Percentiles rank a stretch among this genome's conserved stretches.
These are phyloP conservation scores for Sipha maydis DNA, from an alignment of 2,888 invertebrate genomes.

Conservation along the genomic window DNA sequence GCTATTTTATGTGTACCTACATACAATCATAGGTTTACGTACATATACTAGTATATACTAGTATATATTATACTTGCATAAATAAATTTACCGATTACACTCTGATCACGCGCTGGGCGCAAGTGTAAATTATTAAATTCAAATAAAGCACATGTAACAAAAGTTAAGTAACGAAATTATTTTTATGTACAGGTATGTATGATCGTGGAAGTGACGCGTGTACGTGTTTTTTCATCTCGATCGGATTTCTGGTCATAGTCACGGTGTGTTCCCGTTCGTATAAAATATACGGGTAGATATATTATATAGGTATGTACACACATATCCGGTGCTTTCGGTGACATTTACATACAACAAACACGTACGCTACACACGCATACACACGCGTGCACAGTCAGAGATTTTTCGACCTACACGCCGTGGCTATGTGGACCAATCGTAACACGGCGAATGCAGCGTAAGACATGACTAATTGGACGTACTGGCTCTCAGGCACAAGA, in stretches of 20 bases:
- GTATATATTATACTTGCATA: too few species aligned
- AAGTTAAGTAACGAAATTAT: background rate
- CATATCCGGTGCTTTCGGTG: background rate
- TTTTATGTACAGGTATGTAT: background rate
- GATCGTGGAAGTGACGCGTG: background rate
- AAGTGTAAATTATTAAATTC: background rate
- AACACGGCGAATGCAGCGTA: background rate
- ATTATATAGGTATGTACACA: too few species aligned
- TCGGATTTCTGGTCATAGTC: background rate
- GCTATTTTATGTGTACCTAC: too few species aligned
- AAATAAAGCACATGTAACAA: background rate
- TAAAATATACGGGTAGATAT: background rate
- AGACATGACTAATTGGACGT: conserved; percentile 5
- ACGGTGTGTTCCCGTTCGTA: background rate
- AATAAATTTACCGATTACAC: too few species aligned
- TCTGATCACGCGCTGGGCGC: too few species aligned
- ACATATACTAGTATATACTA: too few species aligned
- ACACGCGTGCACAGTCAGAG: too few species aligned
- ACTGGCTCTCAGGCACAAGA: background rate
- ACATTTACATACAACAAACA: background rate
- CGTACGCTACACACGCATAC: too few species aligned
- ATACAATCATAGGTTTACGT: too few species aligned
- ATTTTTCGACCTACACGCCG: background rate
- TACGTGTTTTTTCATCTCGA: background rate
- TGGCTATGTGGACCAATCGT: background rate